Conservation (phyloP, 2,888 invertebrate species). For the Notocelia uddmanniana region DNA sequence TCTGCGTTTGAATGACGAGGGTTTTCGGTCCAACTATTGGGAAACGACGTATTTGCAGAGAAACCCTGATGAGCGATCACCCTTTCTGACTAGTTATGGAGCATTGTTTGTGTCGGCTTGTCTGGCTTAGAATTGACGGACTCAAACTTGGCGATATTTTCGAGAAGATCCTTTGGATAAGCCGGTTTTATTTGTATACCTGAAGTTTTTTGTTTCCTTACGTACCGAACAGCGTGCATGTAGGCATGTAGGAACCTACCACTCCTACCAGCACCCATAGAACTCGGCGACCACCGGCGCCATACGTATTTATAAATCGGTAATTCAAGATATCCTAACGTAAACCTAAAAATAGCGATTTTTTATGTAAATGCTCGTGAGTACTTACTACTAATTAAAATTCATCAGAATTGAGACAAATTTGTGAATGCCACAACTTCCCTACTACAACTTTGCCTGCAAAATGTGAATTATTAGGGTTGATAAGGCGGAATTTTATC, state of each 20-base stretch:
- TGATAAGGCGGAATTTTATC: neutral
- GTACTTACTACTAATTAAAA: neutral
- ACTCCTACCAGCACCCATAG: too few species aligned
- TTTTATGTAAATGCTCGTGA: too few species aligned
- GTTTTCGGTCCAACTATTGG: slow-evolving; percentile 20
- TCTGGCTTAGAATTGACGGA: neutral
- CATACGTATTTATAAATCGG: too few species aligned
- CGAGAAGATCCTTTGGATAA: neutral
- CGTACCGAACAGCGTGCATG: too few species aligned
- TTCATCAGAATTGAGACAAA: neutral
- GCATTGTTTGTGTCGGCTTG: neutral
- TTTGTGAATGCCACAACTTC: neutral
- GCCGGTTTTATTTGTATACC: too few species aligned
- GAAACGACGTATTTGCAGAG: slow-evolving; percentile 1
- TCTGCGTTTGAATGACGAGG: slow-evolving; percentile 36
- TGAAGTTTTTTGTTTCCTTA: too few species aligned
- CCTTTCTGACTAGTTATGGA: neutral
- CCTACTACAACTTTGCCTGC: neutral
- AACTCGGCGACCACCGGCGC: too few species aligned
- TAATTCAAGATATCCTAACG: too few species aligned
- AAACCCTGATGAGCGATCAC: too few species aligned
- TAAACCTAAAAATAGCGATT: too few species aligned
- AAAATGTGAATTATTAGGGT: neutral
- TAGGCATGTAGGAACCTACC: too few species aligned
- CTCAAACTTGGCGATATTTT: neutral